Base-by-base conservation (phyloP, 2,888 invertebrate species). In the Anthoptus insignis region DNA sequence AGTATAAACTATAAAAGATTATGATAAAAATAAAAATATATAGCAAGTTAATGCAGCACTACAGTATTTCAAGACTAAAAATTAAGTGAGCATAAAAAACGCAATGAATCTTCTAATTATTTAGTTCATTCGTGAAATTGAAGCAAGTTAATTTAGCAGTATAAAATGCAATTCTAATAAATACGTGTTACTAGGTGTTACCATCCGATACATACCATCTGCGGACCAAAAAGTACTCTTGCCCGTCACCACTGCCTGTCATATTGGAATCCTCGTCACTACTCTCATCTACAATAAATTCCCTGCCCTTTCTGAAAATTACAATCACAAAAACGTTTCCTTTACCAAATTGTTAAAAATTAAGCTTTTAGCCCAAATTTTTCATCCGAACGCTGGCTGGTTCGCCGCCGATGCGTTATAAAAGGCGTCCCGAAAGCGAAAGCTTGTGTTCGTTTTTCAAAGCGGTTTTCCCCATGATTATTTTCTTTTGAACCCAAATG, bases 241-340 rank as follows among this genome's bases (percentile, higher is more conserved):
- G 81, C 42, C 86, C 89, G 56, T 83, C 84, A 70, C 79, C 84
- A 78, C 84, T 85, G 76, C 82, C 83, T 59, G 81, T 81, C 69
- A 82, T 78, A 76, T 84, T 79, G 34, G 86, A 85, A 58, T 80
- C 84, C 67, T 88, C 89, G 71, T 91, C 91, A 84, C 88, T 89
- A 87, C 82, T 85, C 77, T 88, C 86, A 73, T 89, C 91, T 78
- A 82, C 84, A 72, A 84, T 80, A 87, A 88, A 90, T 76, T 85
- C 81, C 78, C 84, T 88, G 84, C 76, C 81, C 75, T 81, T 79
- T 91, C 91, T 91, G 91, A 89, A 91, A 92, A 84, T 78, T 81
- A 82, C 72, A 86, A 85, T 73, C 78, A 79, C 72, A 82, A 76
- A 80, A 45, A 50, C 29, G 49, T 67, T 69, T 63, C 66, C 72